Conservation (phyloP, 1,140 invertebrate genomes). For the Dufourea novaeangliae region DNA sequence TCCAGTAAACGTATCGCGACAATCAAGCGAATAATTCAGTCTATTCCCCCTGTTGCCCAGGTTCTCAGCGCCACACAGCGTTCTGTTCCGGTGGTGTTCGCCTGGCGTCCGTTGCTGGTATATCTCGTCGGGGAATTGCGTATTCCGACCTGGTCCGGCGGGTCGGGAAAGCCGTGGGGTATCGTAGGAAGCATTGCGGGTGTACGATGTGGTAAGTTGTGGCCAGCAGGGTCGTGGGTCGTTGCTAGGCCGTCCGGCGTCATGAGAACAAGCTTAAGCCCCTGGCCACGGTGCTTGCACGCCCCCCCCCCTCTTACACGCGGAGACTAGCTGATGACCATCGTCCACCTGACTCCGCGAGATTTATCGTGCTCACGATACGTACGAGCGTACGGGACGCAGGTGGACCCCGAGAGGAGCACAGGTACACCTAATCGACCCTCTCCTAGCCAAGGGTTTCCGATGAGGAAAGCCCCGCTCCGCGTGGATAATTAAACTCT, state of each 20-base stretch:
- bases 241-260: constrained; percentile 73
- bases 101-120: constrained; percentile 49
- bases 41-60: not conserved
- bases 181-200: constrained; percentile 74
- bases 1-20: too few species aligned
- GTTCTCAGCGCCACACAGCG: not conserved
- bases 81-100: constrained; percentile 46
- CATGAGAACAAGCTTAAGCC: constrained; percentile 77
- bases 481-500: constrained; percentile 66
- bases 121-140: constrained; percentile 67
- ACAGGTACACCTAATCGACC: constrained; percentile 53
- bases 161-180: constrained; percentile 69
- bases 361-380: constrained; percentile 78
- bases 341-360: constrained; percentile 79
- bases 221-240: constrained; percentile 76
- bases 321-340: constrained; percentile 78
- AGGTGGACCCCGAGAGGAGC: constrained; percentile 30
- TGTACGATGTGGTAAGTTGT: constrained; percentile 76
- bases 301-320: constrained; percentile 66
- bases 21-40: too few species aligned
- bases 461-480: constrained; percentile 27
- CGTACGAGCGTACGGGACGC: constrained; percentile 27
- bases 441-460: constrained; percentile 10
- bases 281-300: constrained; percentile 40
- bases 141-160: constrained; percentile 70